Evolutionary conservation across 2,888 invertebrate species (phyloP).

Genomic region (Caenorhabditis auriculariae): DNA sequence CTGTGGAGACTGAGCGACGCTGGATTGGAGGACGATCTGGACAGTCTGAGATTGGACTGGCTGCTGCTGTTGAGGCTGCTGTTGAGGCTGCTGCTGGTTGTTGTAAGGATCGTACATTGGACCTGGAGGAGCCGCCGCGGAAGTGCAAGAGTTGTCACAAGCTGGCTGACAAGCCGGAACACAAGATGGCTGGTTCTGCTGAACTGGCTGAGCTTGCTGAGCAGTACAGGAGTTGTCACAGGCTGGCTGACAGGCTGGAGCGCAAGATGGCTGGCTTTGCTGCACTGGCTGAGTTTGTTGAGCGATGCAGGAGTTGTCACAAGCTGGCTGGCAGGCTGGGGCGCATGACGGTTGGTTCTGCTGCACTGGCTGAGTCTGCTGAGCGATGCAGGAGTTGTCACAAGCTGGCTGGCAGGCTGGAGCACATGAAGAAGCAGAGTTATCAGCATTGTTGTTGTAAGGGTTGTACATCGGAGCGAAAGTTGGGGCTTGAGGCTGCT

Average conservation of each 20-base stretch:
- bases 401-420: slow-evolving; percentile 34
- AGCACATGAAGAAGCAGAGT: slow-evolving; percentile 5
- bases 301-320: slow-evolving; percentile 8
- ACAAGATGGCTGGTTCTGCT: slow-evolving; percentile 13
- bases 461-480: slow-evolving; percentile 11
- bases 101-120: slow-evolving; percentile 24
- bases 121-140: slow-evolving; percentile 12
- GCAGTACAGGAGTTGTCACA: no score
- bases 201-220: slow-evolving; percentile 6
- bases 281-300: slow-evolving; percentile 25
- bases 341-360: slow-evolving; percentile 9
- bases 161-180: slow-evolving; percentile 30
- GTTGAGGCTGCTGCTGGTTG: slow-evolving; percentile 7
- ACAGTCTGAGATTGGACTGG: slow-evolving; percentile 7
- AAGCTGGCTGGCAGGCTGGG: slow-evolving; percentile 20
- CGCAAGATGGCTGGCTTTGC: slow-evolving; percentile 36
- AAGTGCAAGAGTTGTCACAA: slow-evolving; percentile 22
- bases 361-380: slow-evolving; percentile 15
- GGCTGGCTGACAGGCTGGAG: slow-evolving; percentile 22
- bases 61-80: slow-evolving; percentile 8
- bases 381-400: slow-evolving; percentile 20
- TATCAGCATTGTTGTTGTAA: slow-evolving; percentile 2
- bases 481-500: no score
- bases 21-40: slow-evolving; percentile 29
- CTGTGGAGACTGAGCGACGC: slow-evolving; percentile 32